Conservation (phyloP, 2,888 invertebrate species). For the Lasioglossum pauxillum region DNA sequence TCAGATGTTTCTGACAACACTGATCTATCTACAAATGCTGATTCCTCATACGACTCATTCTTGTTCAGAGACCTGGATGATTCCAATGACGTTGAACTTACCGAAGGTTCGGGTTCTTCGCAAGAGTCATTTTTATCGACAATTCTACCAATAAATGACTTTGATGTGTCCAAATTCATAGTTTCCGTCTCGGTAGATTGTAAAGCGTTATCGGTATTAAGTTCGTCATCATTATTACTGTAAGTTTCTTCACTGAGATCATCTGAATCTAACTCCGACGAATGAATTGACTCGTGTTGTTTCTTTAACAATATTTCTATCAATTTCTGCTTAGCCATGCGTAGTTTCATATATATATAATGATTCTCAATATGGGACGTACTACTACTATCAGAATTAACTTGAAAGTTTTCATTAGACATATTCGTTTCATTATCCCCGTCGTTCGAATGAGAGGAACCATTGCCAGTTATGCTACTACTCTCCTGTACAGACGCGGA, state of each 20-base stretch:
- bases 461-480: background rate
- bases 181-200: constrained; percentile 1
- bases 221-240: background rate
- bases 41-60: background rate
- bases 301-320: constrained; percentile 17
- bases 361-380: background rate
- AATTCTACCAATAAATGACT: background rate
- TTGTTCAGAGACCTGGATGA: background rate
- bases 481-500: background rate
- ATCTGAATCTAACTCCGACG: constrained; percentile 55
- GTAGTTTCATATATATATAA: background rate
- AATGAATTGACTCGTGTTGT: background rate
- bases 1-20: background rate
- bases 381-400: background rate
- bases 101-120: background rate
- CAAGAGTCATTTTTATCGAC: background rate
- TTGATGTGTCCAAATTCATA: background rate
- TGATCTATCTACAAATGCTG: background rate
- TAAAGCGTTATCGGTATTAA: background rate
- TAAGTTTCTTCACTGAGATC: constrained; percentile 34
- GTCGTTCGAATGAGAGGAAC: background rate
- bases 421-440: background rate
- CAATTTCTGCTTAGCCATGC: background rate
- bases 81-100: background rate
- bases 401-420: background rate